phyloP scores from a whole-genome alignment of 1,140 invertebrate genomes.

The Harpegnathos saltator region DNA sequence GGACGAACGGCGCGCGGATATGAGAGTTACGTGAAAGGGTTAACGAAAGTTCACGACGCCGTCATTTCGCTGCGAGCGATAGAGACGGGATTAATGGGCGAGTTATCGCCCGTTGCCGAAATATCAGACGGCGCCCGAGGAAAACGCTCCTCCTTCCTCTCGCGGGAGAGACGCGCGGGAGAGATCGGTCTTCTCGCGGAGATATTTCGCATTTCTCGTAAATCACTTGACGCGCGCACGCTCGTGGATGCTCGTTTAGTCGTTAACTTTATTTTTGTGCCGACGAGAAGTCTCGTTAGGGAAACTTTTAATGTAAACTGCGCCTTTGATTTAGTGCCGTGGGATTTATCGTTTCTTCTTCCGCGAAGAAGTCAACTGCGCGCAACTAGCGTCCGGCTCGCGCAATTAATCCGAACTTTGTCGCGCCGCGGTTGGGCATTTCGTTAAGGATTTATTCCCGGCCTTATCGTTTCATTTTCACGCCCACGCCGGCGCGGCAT shows the following conservation, averaged over 20 bases:
- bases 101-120: constrained; percentile 53
- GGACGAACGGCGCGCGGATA: constrained; percentile 23
- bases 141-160: neutral
- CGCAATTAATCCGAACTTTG: neutral
- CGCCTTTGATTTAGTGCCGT: constrained; percentile 64
- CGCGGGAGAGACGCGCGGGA: neutral
- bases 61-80: neutral
- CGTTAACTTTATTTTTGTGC: constrained; percentile 67
- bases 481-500: neutral
- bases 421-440: neutral
- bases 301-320: constrained; percentile 70
- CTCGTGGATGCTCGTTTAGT: constrained; percentile 65
- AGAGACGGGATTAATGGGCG: constrained; percentile 58
- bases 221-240: constrained; percentile 67
- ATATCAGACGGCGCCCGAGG: neutral
- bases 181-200: neutral
- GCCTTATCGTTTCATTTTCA: neutral
- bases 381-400: neutral
- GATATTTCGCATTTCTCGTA: constrained; percentile 54
- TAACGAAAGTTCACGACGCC: constrained; percentile 33
- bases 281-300: constrained; percentile 31
- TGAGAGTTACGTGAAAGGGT: constrained; percentile 34
- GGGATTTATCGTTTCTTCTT: constrained; percentile 55
- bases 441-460: neutral
- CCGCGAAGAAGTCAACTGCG: constrained; percentile 19